Evolutionary conservation across 1,140 invertebrate species (phyloP), one percentile per base, ranked within the genome.

Genomic region (Geopemphigus sp.): DNA sequence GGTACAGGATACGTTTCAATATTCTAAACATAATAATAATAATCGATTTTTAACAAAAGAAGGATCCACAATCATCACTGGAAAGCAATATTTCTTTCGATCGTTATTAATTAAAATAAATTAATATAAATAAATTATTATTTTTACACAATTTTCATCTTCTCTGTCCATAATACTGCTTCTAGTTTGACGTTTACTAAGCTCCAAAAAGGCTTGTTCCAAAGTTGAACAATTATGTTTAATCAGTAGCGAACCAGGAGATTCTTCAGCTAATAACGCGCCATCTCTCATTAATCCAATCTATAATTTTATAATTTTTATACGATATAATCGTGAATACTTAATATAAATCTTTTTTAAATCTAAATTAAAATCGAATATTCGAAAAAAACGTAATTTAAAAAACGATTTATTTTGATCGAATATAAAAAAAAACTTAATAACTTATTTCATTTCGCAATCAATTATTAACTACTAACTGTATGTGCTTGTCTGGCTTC

Each of bases 401-500:
- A 12, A 50, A 22, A 19, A 56, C 24, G 26, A 14, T 12, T 26
- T 26, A 59, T 14, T 59, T 59, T 59, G 1, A 59, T 39, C 3
- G 8, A 39, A 39, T n/a, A n/a, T n/a, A 39, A 39, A 39, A 39
- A 39, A 39, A 39, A 39, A 39, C 32, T 8, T 4, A 39, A 59
- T 59, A 59, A 29, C 12, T n/a, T n/a, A n/a, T n/a, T n/a, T n/a
- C n/a, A n/a, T 26, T 80, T 61, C 66, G 26, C 22, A 12, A 59
- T 59, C 22, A 29, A 81, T 76, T 6, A 39, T 22, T 59, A 10
- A 29, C n/a, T 24, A 61, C 83, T 29, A 83, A 88, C 88, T 87
- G 88, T 91, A 85, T 95, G 88, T 19, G 94, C 93, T 84, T 95
- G 91, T 83, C 91, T 89, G 8, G 94, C 91, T 86, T 98, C 95